Evolutionary conservation across 2,888 invertebrate genomes (phyloP), one percentile per base, ranked within the genome.

Genomic region (Cordilura impudica): DNA sequence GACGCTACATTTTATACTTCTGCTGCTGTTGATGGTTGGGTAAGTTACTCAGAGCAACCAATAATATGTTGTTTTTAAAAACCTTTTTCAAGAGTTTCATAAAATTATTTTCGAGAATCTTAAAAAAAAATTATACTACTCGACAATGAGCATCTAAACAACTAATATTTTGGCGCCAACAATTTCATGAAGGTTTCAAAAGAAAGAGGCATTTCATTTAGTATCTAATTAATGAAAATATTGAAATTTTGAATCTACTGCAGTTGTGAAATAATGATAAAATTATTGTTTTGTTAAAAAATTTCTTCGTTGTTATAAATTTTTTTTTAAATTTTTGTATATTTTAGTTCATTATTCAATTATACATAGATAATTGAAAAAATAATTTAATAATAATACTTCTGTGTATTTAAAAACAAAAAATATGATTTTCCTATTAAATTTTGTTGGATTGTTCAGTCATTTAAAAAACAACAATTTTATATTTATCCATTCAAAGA

Each of bases 131-230:
- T 18, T 19, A 18, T 56, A 35, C 35, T 58, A 14, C 39, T 23
- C 21, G 10, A 39, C 23, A 8, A 8, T 35, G 35, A 35, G 35
- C 10, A 35, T 12, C 35, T 12, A 35, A 53, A 53, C 19, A 54
- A 23, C 14, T 35, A 1, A 23, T 43, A 14, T 39, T n/a, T 60
- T 60, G 60, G 45, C 60, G 60, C 60, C 60, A 60, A 60, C 43
- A 23, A 3, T 54, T 2, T 7, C 5, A 18, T 0, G n/a, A 18
- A 12, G 31, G 18, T 47, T 47, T 31, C 2, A 31, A 31, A 31
- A 31, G 2, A 8, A 31, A 31, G 8, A n/a, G n/a, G n/a, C n/a
- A n/a, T 31, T 31, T 31, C n/a, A n/a, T n/a, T n/a, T n/a, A n/a
- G n/a, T n/a, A n/a, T n/a, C n/a, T 35, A 35, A 35, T 35, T 1